Base-by-base conservation (phyloP, 2,113 vertebrate species). In the Pantherophis guttatus region DNA sequence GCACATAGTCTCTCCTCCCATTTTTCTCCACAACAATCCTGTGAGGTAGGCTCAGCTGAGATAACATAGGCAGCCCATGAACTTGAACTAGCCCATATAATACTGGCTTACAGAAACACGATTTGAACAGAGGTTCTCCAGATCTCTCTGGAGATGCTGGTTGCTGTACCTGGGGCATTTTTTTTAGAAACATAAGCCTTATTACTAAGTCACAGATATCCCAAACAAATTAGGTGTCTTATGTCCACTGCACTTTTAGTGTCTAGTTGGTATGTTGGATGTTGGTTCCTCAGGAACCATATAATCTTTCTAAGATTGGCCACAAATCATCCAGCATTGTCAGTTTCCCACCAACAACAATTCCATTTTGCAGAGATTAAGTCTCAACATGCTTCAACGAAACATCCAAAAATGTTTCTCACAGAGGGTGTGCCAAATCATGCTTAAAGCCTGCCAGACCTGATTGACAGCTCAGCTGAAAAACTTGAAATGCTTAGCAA, bases 401-500 rank as follows among this genome's bases (percentile, higher is more conserved):
- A 93, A 89, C 90, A 8, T 15, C 92, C 93, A 97, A 96, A 39
- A 87, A 92, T 91, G 88, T 93, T 96, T 94, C 95, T 96, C 93
- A 91, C 94, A 94, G 90, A 96, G 95, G 97, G 96, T 96, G 97
- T 95, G 96, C 96, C 93, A 90, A 89, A 86, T 59, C 29, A 91
- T 86, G 44, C 62, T 15, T 94, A 92, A 92, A 90, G 90, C 96
- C 94, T 0, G 96, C 86, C 91, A 93, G 96, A 97, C 97, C 97
- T 95, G 98, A 96, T 94, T 54, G 91, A 92, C 95, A 0, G 91
- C 96, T 94, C 90, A 29, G 86, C 88, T 53, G 96, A 92, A 96
- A 96, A 93, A 91, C 95, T 96, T 96, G 96, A 96, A 96, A 96
- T 96, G 93, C 96, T 94, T 95, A 8, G 54, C 90, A 96, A 58